Conservation (phyloP, 1,140 invertebrate species). For the Brachionus angularis region DNA sequence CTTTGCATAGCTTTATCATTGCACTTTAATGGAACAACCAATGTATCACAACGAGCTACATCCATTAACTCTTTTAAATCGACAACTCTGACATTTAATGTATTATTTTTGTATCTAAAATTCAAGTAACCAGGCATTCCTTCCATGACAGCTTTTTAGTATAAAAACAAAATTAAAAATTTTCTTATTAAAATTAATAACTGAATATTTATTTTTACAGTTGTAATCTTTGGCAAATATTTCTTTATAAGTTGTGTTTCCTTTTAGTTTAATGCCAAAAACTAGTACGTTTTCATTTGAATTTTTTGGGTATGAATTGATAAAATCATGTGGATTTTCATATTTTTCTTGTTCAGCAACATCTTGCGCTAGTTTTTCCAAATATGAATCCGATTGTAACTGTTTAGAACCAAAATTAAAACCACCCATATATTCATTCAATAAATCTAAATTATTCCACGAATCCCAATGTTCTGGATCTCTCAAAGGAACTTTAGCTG, state of each 20-base stretch:
- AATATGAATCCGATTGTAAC: neutral
- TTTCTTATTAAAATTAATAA: neutral
- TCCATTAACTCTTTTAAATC: conserved; percentile 19
- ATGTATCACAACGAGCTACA: conserved; percentile 15
- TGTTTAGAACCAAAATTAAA: conserved; percentile 17
- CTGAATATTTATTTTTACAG: neutral
- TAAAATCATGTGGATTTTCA: conserved; percentile 14
- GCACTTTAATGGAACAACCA: conserved; percentile 13
- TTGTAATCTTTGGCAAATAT: conserved; percentile 1
- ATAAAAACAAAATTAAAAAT: conserved; percentile 10
- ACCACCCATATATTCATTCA: conserved; percentile 25
- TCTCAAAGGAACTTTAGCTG: conserved; percentile 2
- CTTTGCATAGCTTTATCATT: conserved; percentile 13
- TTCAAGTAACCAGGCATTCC: conserved; percentile 34
- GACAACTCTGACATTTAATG: neutral
- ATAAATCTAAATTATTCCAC: neutral
- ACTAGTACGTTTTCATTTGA: neutral
- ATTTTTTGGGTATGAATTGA: neutral
- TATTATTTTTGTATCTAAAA: conserved; percentile 32
- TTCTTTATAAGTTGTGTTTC: conserved; percentile 1
- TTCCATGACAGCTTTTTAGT: conserved; percentile 5
- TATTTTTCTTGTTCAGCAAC: conserved; percentile 10
- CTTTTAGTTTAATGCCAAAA: conserved; percentile 12
- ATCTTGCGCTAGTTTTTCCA: neutral
- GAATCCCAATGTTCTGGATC: conserved; percentile 4